A percentile compares a stretch with the other conserved stretches of the same genome.
Evolutionary conservation across 2,797 vertebrate species (phyloP).

Genomic region (Sphenopsis melanotis): DNA sequence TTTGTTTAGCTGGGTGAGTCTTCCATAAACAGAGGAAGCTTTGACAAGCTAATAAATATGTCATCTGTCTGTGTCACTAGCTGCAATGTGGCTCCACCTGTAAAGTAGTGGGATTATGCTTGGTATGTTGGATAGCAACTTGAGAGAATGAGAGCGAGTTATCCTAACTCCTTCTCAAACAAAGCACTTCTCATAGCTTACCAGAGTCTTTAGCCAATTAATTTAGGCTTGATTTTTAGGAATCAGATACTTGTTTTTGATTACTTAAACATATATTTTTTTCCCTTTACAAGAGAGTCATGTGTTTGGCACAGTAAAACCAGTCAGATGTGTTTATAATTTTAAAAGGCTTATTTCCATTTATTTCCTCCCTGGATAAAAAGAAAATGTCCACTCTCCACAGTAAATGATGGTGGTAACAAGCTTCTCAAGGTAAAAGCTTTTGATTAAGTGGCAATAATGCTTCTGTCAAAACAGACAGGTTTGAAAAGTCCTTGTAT

Average conservation of each 20-base stretch:
- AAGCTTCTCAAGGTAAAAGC: not conserved
- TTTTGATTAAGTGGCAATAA: not conserved
- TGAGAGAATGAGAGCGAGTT: constrained; percentile 37
- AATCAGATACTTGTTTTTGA: not conserved
- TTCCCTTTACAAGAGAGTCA: not conserved
- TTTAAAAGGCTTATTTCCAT: not conserved
- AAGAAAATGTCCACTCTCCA: not conserved
- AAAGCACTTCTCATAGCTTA: constrained; percentile 5
- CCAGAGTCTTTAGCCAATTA: not conserved
- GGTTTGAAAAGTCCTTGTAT: not conserved
- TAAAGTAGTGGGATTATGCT: constrained; percentile 75
- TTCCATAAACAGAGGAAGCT: constrained; percentile 81
- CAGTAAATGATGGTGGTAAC: not conserved
- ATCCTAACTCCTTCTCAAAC: not conserved
- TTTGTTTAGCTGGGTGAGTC: constrained; percentile 90
- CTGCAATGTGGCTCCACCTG: constrained; percentile 83
- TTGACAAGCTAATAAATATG: constrained; percentile 98
- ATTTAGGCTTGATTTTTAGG: not conserved
- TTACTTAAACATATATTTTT: not conserved
- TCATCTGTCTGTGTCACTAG: constrained; percentile 90
- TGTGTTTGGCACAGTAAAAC: not conserved
- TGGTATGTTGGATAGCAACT: constrained; percentile 66
- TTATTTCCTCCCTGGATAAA: not conserved
- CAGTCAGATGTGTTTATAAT: not conserved
- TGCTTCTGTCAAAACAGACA: not conserved